Evolutionary conservation across 2,888 invertebrate genomes (phyloP).

Genomic region (Drosophila prostipennis): DNA sequence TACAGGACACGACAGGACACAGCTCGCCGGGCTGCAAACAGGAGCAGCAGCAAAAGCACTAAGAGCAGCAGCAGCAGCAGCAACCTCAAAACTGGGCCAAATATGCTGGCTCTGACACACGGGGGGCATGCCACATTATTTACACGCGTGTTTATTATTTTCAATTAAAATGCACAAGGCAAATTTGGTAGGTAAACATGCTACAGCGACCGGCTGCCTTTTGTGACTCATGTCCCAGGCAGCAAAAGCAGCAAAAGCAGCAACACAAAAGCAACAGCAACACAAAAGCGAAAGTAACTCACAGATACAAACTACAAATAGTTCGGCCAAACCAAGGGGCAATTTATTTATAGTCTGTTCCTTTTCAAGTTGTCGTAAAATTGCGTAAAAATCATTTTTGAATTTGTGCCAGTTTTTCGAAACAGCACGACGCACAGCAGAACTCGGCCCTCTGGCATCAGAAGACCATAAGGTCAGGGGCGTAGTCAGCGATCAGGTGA

Average conservation of each 20-base stretch:
- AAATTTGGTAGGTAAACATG: slow-evolving; percentile 68
- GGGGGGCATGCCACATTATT: slow-evolving; percentile 65
- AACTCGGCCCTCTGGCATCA: slow-evolving; percentile 28
- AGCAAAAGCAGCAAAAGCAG: slow-evolving; percentile 8
- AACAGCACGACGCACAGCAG: slow-evolving; percentile 15
- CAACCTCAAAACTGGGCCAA: slow-evolving; percentile 45
- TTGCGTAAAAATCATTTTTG: slow-evolving; percentile 78
- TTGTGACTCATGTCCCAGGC: slow-evolving; percentile 64
- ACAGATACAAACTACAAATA: slow-evolving; percentile 62
- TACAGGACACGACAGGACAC: slow-evolving; percentile 47
- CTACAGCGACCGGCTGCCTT: slow-evolving; percentile 19
- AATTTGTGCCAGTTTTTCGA: slow-evolving; percentile 76
- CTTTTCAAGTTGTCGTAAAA: slow-evolving; percentile 77
- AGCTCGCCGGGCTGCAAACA: slow-evolving; percentile 33
- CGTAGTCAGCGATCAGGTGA: background rate
- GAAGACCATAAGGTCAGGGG: slow-evolving; percentile 25
- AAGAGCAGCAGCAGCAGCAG: slow-evolving; percentile 35
- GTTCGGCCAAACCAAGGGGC: slow-evolving; percentile 60
- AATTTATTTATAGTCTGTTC: slow-evolving; percentile 68
- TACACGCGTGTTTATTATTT: slow-evolving; percentile 78
- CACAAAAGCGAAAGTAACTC: slow-evolving; percentile 53
- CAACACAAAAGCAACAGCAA: slow-evolving; percentile 9
- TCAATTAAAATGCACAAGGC: slow-evolving; percentile 68
- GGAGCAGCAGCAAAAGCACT: slow-evolving; percentile 22
- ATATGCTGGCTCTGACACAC: slow-evolving; percentile 30